Evolutionary conservation across 2,113 vertebrate genomes (phyloP), one percentile per base, ranked within the genome.

Genomic region (Hiodon tergisus): DNA sequence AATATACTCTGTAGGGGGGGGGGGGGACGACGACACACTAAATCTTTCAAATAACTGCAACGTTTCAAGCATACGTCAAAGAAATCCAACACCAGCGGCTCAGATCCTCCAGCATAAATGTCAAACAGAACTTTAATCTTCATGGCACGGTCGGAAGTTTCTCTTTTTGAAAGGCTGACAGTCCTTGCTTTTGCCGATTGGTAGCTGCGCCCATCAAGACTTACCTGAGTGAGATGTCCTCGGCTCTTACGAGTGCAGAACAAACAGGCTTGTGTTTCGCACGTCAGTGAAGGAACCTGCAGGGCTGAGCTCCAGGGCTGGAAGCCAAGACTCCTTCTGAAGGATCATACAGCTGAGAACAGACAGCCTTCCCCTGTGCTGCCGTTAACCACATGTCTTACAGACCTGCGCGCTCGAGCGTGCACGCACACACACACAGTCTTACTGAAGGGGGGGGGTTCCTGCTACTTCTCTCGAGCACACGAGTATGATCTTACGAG

Each of bases 391-490:
- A 50, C 57, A 6, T 8, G 65, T 46, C 65, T 61, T 14, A 47
- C 65, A 8, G 70, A n/a, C 31, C 57, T 16, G 70, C 58, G 67
- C 57, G 50, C 48, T 46, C 59, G 16, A n/a, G 8, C 69, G 51
- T 11, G 9, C 74, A 60, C 65, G 17, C 74, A 61, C 66, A 54
- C n/a, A 1, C 67, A 62, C 50, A 76, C 67, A 9, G 47, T 53
- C 80, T 83, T 76, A 78, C 83, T 11, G 5, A 59, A 57, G 13
- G 57, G 70, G 70, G 13, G 57, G 70, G 46, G 70, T 60, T 59
- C 16, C 11, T 59, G 70, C 31, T 48, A n/a, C 3, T 13, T 69
- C 50, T 52, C 71, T 52, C 16, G 4, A 4, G 14, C 16, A 53
- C 57, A 47, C 6, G 65, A 55, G 70, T 58, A 13, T 3, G 8